A percentile compares a stretch with the other conserved stretches of the same genome.
phyloP scores from a whole-genome alignment of 2,797 vertebrate genomes.

The Lindbergichthys nudifrons region DNA sequence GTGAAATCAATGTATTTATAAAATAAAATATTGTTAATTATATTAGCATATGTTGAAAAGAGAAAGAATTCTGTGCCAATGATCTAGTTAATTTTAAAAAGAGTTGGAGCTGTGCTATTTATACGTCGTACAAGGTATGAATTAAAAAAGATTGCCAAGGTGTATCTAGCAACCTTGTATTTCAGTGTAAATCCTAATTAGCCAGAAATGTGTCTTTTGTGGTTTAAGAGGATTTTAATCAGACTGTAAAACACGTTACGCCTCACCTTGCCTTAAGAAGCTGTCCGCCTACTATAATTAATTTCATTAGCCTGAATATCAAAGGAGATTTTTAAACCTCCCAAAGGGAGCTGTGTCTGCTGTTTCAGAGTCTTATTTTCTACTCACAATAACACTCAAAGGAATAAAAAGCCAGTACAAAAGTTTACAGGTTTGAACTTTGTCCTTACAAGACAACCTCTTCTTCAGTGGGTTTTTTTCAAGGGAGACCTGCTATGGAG shows the following conservation, averaged over 20 bases:
- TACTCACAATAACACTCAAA: background rate
- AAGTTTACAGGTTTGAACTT: background rate
- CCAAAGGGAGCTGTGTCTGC: background rate
- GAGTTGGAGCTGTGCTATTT: background rate
- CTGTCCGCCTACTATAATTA: conserved; percentile 33
- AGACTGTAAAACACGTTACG: conserved; percentile 9
- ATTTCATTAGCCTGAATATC: conserved; percentile 23
- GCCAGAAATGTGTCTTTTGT: background rate
- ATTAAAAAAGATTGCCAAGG: background rate
- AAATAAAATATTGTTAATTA: background rate
- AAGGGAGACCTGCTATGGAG: no score
- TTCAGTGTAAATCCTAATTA: background rate
- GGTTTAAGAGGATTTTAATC: conserved; percentile 28
- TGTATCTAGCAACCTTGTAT: background rate
- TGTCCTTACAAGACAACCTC: no score
- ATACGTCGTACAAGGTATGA: background rate
- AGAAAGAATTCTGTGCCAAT: background rate
- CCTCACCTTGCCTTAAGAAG: conserved; percentile 19
- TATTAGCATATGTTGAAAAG: background rate
- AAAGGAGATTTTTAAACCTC: conserved; percentile 17
- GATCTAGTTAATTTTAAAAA: background rate
- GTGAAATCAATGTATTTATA: background rate
- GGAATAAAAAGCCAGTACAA: background rate
- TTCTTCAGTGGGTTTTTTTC: no score
- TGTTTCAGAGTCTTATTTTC: background rate